phyloP scores from a whole-genome alignment of 2,888 invertebrate genomes.

The Mimas tiliae region DNA sequence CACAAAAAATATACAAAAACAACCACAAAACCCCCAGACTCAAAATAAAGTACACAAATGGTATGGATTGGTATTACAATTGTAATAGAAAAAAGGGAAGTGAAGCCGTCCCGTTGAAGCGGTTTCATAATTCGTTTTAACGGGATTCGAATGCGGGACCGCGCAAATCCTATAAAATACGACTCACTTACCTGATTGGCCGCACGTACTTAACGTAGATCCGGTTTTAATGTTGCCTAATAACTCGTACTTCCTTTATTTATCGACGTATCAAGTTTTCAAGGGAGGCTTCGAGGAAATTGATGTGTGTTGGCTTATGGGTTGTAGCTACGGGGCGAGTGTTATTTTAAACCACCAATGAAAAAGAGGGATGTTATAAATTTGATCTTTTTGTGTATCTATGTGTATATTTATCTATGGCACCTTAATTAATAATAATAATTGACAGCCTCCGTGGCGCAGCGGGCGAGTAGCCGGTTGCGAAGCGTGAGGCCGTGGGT shows the following conservation, averaged over 20 bases:
- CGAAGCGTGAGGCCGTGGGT: no score
- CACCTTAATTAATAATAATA: no score
- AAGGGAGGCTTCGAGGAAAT: background rate
- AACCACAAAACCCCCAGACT: background rate
- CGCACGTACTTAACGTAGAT: constrained; percentile 20
- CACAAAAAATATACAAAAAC: background rate
- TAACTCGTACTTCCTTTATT: constrained; percentile 14
- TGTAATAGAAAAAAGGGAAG: background rate
- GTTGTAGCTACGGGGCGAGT: background rate
- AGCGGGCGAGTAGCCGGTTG: no score
- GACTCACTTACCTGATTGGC: constrained; percentile 67
- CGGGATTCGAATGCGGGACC: constrained; percentile 39
- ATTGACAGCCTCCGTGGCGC: no score
- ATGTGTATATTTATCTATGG: no score
- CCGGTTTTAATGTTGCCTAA: constrained; percentile 9
- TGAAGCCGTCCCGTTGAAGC: background rate
- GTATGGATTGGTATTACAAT: no score
- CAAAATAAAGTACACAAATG: background rate
- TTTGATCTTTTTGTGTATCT: no score
- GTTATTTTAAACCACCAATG: no score
- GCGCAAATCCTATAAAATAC: constrained; percentile 56
- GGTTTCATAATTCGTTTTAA: constrained; percentile 44
- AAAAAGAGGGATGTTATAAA: no score
- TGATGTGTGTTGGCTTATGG: background rate
- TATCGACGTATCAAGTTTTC: constrained; percentile 9